These are phyloP conservation scores for Norana najaformis DNA, from an alignment of 2,888 invertebrate species.

Conservation along the genomic window DNA sequence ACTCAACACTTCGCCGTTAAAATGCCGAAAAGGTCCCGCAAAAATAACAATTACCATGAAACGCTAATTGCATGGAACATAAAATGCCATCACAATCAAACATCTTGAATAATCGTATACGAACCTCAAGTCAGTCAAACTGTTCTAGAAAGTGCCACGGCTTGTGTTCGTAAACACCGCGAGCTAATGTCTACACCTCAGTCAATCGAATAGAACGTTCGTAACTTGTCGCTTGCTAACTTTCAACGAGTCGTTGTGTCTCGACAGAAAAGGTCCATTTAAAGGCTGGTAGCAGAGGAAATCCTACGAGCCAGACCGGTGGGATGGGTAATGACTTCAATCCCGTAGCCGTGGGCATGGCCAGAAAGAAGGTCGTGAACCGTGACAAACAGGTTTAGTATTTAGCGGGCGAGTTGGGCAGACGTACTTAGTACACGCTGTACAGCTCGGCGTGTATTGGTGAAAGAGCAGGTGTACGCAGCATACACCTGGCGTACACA, in stretches of 20 bases:
- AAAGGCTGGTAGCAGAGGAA: background rate
- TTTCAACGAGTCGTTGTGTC: background rate
- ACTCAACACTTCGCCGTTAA: no score
- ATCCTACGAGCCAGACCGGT: background rate
- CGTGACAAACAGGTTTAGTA: background rate
- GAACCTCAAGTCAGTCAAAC: background rate
- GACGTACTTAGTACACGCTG: background rate
- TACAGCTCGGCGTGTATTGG: background rate
- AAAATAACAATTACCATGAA: no score
- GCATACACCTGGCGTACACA: background rate
- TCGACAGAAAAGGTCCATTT: background rate
- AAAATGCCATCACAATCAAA: background rate
- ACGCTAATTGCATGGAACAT: no score
- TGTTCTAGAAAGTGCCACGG: background rate
- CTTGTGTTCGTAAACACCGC: background rate
- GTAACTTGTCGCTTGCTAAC: background rate
- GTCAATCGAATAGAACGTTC: background rate
- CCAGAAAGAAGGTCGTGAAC: background rate
- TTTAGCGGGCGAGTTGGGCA: background rate
- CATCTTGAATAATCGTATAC: background rate
- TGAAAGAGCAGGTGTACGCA: background rate
- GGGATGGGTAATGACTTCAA: background rate
- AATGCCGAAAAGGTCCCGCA: no score
- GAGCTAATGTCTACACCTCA: background rate
- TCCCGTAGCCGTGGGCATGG: background rate